Evolutionary conservation across 2,888 invertebrate genomes (phyloP).

Genomic region (Drosophila stalkeri): DNA sequence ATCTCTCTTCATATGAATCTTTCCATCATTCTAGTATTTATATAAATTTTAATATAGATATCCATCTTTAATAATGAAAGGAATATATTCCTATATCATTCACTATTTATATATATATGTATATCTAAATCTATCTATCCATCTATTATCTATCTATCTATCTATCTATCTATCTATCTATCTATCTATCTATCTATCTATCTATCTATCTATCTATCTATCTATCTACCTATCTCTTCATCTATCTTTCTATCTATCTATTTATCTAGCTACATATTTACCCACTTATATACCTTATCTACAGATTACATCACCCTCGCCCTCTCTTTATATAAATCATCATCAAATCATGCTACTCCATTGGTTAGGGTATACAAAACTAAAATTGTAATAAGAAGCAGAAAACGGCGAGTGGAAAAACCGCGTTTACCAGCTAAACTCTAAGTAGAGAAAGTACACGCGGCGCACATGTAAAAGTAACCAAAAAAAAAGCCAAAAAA

Average conservation of each 20-base stretch:
- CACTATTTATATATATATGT: no score
- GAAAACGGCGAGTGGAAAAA: conserved; percentile 46
- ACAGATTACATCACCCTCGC: neutral
- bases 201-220: neutral
- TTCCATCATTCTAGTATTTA: no score
- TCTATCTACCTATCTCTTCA: neutral
- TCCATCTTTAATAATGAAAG: no score
- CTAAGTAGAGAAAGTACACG: conserved; percentile 79
- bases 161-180: no score
- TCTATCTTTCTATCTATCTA: neutral
- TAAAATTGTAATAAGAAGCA: conserved; percentile 22
- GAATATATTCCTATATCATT: no score
- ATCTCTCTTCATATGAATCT: no score
- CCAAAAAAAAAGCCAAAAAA: conserved; percentile 40
- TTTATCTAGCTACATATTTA: no score
- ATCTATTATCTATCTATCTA: no score
- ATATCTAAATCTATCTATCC: no score
- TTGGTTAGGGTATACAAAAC: conserved; percentile 37
- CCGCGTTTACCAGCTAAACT: conserved; percentile 69
- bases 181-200: no score
- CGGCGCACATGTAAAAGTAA: conserved; percentile 76
- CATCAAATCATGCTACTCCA: conserved; percentile 8
- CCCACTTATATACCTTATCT: no score
- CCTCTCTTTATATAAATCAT: neutral
- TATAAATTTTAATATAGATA: no score